These are phyloP conservation scores for Oncorhynchus clarkii DNA, from an alignment of 2,113 vertebrate species.

Conservation along the genomic window DNA sequence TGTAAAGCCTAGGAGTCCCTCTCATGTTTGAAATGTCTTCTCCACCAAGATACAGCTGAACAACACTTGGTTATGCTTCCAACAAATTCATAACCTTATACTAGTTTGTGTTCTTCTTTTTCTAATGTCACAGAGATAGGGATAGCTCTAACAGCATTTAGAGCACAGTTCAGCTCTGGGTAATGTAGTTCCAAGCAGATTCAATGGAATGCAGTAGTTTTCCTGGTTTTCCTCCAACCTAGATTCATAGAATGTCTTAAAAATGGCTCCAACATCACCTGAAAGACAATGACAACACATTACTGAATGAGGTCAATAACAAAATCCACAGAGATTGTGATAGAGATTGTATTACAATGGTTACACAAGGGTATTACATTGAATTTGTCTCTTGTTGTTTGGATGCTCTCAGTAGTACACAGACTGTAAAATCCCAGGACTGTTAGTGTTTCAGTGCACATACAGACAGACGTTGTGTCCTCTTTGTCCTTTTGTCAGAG, in stretches of 20 bases:
- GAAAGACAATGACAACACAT: conserved; percentile 30
- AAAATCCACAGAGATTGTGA: background rate
- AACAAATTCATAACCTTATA: conserved; percentile 50
- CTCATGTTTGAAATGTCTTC: too few relatives aligned
- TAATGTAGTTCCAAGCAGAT: conserved; percentile 40
- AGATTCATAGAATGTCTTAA: conserved; percentile 30
- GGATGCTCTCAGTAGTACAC: background rate
- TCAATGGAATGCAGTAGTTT: conserved; percentile 6
- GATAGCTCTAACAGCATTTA: conserved; percentile 16
- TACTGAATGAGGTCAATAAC: background rate
- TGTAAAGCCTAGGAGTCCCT: too few relatives aligned
- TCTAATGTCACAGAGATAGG: conserved; percentile 32
- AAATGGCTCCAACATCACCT: conserved; percentile 54
- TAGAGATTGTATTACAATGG: background rate
- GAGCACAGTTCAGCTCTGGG: conserved; percentile 31
- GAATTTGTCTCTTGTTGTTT: background rate
- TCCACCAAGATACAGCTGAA: background rate
- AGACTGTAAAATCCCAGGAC: conserved; percentile 2
- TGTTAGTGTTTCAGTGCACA: conserved; percentile 12
- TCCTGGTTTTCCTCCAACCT: conserved; percentile 8
- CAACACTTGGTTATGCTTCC: conserved; percentile 7
- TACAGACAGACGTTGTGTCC: conserved; percentile 11
- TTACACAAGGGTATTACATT: background rate
- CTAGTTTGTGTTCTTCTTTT: conserved; percentile 44
- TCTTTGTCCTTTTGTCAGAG: conserved; percentile 22